Conservation (phyloP, 2,888 invertebrate species). For the Chymomyza amoena region DNA sequence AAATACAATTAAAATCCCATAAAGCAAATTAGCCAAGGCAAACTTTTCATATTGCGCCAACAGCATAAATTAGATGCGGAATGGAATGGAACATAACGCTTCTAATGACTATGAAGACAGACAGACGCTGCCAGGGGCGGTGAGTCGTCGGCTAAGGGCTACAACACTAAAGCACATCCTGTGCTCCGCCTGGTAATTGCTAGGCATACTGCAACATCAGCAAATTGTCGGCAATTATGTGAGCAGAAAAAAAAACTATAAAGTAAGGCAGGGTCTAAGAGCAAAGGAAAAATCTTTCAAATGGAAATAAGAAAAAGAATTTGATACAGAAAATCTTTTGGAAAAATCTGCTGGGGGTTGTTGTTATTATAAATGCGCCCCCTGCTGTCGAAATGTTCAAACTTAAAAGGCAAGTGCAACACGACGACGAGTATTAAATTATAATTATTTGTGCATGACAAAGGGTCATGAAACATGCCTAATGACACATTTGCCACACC, state of each 20-base stretch:
- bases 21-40: conserved; percentile 71
- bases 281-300: background rate
- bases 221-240: conserved; percentile 72
- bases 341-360: conserved; percentile 50
- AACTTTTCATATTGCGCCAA: conserved; percentile 67
- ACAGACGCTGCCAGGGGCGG: background rate
- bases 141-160: conserved; percentile 3
- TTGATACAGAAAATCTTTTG: conserved; percentile 6
- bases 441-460: conserved; percentile 77
- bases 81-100: background rate
- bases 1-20: conserved; percentile 72
- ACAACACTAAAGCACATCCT: conserved; percentile 66
- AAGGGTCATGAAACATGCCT: conserved; percentile 76
- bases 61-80: conserved; percentile 60
- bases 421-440: conserved; percentile 59
- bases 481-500: conserved; percentile 76
- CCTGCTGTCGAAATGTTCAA: conserved; percentile 15
- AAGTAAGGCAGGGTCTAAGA: conserved; percentile 20
- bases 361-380: background rate
- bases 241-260: conserved; percentile 25
- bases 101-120: conserved; percentile 1
- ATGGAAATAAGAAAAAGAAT: background rate
- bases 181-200: conserved; percentile 58
- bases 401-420: conserved; percentile 63
- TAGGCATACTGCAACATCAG: conserved; percentile 69